Conservation (phyloP, 2,113 vertebrate species). For the Cichladusa arquata region DNA sequence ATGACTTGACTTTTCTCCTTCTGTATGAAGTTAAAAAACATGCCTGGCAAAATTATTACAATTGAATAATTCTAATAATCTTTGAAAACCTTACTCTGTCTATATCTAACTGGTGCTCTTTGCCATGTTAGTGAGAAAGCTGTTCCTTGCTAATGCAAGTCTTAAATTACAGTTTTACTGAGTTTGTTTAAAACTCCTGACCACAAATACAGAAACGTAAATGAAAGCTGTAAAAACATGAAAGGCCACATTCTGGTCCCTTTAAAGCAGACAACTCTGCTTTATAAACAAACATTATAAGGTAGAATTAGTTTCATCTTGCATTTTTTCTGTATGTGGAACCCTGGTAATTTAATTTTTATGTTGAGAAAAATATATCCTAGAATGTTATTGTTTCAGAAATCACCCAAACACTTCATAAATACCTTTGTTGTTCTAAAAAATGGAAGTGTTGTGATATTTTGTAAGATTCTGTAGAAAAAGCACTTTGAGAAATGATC, state of each 20-base stretch:
- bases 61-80: neutral
- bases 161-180: neutral
- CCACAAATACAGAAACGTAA: neutral
- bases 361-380: neutral
- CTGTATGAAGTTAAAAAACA: neutral
- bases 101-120: neutral
- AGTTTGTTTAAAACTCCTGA: conserved; percentile 3
- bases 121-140: neutral
- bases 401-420: neutral
- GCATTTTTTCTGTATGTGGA: neutral
- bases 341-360: neutral
- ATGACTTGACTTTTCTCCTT: neutral
- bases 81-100: neutral
- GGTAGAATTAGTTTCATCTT: neutral
- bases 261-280: neutral
- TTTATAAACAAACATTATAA: neutral
- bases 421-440: neutral
- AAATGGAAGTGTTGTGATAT: neutral
- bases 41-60: neutral
- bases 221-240: neutral
- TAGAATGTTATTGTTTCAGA: neutral
- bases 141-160: neutral
- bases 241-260: neutral
- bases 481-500: neutral
- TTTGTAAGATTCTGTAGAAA: neutral